Conservation (phyloP, 2,888 invertebrate species). For the Bedellia somnulentella region DNA sequence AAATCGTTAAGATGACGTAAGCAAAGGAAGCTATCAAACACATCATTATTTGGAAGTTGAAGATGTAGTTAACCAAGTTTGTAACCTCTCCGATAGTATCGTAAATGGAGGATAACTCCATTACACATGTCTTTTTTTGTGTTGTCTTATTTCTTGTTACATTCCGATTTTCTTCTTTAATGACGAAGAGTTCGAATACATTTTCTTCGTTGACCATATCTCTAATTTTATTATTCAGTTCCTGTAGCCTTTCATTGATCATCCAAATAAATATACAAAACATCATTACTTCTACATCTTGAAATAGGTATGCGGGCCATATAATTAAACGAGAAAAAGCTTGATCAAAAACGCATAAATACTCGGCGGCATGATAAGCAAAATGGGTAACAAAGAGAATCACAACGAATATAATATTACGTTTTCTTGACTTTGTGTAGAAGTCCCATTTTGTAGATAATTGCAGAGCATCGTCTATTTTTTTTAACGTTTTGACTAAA, state of each 20-base stretch:
- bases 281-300: slow-evolving; percentile 4
- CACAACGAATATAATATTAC: not conserved
- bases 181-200: too few species aligned
- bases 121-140: not conserved
- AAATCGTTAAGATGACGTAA: not conserved
- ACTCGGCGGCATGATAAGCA: not conserved
- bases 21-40: not conserved
- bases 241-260: slow-evolving; percentile 1
- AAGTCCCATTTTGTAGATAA: too few species aligned
- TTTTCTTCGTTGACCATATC: slow-evolving; percentile 2
- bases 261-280: slow-evolving; percentile 4
- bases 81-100: not conserved
- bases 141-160: not conserved
- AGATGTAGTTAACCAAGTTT: not conserved
- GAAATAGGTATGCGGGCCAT: slow-evolving; percentile 2
- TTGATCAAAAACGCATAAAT: not conserved
- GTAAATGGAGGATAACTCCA: not conserved
- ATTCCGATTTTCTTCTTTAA: too few species aligned
- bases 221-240: slow-evolving; percentile 4
- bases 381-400: not conserved
- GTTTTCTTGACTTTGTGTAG: too few species aligned
- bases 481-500: too few species aligned
- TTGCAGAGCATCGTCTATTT: too few species aligned
- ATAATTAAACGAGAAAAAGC: not conserved
- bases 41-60: slow-evolving; percentile 1